Base-by-base conservation (phyloP, 2,113 vertebrate species). In the Elephantulus edwardii region DNA sequence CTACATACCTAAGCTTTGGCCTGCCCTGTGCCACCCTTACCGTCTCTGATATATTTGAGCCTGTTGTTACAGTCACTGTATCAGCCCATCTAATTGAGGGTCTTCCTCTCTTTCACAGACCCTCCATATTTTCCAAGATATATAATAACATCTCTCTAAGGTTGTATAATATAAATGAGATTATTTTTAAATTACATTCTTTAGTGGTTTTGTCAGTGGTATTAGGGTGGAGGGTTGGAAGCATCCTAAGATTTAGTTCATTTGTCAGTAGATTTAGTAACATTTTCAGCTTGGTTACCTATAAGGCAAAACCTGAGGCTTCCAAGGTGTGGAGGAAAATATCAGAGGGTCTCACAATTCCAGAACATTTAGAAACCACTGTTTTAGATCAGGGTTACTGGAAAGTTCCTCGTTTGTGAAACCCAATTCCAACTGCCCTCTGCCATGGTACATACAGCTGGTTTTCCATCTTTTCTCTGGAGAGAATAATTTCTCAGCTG, bases 401-500 rank as follows among this genome's bases (percentile, higher is more conserved):
- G 0, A 35, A 42, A 4, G 16, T 33, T 58, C 54, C 75, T 52
- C n/a, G 1, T 68, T 33, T n/a, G 50, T 11, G 74, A 80, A 62
- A 52, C n/a, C 46, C 17, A 7, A 86, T 16, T 78, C 68, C 60
- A 44, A 4, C 46, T 78, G 60, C 83, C 42, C 81, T 86, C 42
- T 20, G 5, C 54, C 3, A 1, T 30, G 26, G 28, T 33, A 44
- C 40, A 16, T 33, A 44, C 40, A 16, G 28, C 40, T 3, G 38
- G 30, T 22, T 79, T 88, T 83, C 54, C 24, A 1, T 83, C 35
- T 19, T 48, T 26, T 22, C 40, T 78, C 83, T 38, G 2, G 6
- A 70, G 85, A 88, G 60, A 87, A 44, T 52, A 48, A 81, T 46
- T 95, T 93, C 91, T 91, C 81, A 33, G 88, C 60, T 60, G 83